phyloP scores from a whole-genome alignment of 2,888 invertebrate species.

The Clostera curtula region DNA sequence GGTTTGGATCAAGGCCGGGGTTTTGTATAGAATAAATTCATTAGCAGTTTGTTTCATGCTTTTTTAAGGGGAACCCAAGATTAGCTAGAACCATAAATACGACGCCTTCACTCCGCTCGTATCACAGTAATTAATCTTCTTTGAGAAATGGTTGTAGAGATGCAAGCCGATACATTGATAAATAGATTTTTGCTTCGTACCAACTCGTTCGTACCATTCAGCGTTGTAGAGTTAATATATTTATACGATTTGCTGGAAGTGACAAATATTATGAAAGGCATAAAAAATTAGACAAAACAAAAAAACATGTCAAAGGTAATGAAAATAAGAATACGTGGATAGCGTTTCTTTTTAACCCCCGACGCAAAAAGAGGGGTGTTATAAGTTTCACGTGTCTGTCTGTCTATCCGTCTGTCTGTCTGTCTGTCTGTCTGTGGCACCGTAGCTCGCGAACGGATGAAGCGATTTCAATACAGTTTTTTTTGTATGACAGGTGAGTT shows the following conservation, averaged over 20 bases:
- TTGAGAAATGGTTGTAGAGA: slow-evolving; percentile 52
- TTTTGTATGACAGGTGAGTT: too few relatives aligned
- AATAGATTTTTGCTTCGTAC: slow-evolving; percentile 63
- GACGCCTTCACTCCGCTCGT: slow-evolving; percentile 44
- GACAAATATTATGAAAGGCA: neutral
- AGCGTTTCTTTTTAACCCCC: too few relatives aligned
- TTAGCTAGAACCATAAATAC: slow-evolving; percentile 30
- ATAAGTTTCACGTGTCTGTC: too few relatives aligned
- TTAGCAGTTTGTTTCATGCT: slow-evolving; percentile 9
- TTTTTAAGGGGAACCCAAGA: slow-evolving; percentile 15
- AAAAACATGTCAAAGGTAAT: too few relatives aligned
- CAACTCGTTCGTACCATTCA: slow-evolving; percentile 43
- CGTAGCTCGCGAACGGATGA: too few relatives aligned
- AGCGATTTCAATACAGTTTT: too few relatives aligned
- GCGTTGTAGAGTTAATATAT: slow-evolving; percentile 16
- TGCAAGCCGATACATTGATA: slow-evolving; percentile 65
- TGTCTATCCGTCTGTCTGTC: too few relatives aligned
- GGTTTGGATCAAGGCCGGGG: too few relatives aligned
- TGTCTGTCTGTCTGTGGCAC: too few relatives aligned
- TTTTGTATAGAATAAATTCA: slow-evolving; percentile 6
- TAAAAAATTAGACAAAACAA: too few relatives aligned
- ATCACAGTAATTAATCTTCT: slow-evolving; percentile 56
- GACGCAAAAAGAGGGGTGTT: too few relatives aligned
- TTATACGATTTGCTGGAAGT: slow-evolving; percentile 15
- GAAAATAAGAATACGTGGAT: too few relatives aligned